Conservation (phyloP, 2,888 invertebrate genomes). For the Gastrophysa polygoni region DNA sequence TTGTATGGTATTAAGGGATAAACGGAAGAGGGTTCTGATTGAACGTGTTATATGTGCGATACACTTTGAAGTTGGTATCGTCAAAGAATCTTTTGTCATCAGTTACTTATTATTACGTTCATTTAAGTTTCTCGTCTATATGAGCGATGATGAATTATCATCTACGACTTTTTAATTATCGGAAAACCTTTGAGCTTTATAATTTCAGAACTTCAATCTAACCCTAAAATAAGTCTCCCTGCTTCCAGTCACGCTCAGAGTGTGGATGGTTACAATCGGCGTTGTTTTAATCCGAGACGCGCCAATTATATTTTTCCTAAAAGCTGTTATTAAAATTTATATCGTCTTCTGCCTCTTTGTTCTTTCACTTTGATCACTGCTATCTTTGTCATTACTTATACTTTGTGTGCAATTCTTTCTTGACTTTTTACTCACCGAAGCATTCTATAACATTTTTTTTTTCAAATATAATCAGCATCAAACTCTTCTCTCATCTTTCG, state of each 20-base stretch:
- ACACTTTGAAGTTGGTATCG: slow-evolving; percentile 57
- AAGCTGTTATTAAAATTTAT: no score
- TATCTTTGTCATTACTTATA: no score
- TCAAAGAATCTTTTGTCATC: slow-evolving; percentile 59
- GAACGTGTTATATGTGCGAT: slow-evolving; percentile 49
- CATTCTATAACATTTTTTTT: no score
- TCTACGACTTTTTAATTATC: slow-evolving; percentile 58
- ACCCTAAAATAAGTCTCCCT: slow-evolving; percentile 37
- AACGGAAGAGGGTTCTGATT: slow-evolving; percentile 52
- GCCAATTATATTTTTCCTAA: slow-evolving; percentile 19
- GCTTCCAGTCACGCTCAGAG: slow-evolving; percentile 18
- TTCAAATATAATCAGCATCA: no score
- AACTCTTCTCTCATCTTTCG: no score
- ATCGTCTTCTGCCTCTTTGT: no score
- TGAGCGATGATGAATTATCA: slow-evolving; percentile 57
- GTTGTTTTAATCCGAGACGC: slow-evolving; percentile 19
- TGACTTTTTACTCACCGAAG: no score
- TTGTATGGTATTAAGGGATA: slow-evolving; percentile 57
- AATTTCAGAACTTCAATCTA: slow-evolving; percentile 44
- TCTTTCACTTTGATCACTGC: no score
- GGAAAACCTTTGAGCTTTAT: slow-evolving; percentile 55
- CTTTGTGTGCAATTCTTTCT: no score
- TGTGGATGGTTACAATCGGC: slow-evolving; percentile 25
- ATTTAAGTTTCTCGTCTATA: slow-evolving; percentile 54
- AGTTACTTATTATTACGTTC: slow-evolving; percentile 59